Evolutionary conservation across 2,113 vertebrate species (phyloP).

Genomic region (Micronycteris hirsuta): DNA sequence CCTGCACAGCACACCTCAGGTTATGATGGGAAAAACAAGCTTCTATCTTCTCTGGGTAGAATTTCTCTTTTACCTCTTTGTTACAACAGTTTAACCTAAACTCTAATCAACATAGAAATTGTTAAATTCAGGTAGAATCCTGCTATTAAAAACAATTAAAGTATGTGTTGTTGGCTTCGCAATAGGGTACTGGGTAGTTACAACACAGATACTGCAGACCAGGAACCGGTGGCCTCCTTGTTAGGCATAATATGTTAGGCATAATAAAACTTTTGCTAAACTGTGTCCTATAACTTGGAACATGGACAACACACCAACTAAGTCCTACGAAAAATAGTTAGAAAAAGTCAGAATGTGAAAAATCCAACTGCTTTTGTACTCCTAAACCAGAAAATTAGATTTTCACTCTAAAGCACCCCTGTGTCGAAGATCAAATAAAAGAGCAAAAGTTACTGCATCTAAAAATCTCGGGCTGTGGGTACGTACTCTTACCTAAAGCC

Average conservation of each 20-base stretch:
- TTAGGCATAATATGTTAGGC: not conserved
- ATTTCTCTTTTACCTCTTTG: slow-evolving; percentile 2
- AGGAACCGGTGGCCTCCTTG: not conserved
- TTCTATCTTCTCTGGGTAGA: not conserved
- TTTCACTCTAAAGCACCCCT: not conserved
- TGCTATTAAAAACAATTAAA: slow-evolving; percentile 10
- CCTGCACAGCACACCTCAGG: not conserved
- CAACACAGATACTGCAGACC: not conserved
- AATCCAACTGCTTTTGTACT: not conserved
- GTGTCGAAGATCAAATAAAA: slow-evolving; percentile 15
- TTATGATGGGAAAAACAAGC: not conserved
- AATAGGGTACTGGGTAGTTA: not conserved
- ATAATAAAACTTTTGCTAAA: not conserved
- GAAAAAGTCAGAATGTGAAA: not conserved
- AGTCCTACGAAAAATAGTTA: not conserved
- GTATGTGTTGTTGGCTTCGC: not conserved
- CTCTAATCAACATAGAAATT: not conserved
- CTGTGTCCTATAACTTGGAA: not conserved
- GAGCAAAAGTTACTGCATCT: not conserved
- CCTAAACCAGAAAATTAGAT: not conserved
- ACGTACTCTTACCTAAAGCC: not conserved
- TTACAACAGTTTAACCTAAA: not conserved
- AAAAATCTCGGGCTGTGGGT: not conserved
- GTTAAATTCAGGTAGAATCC: not conserved
- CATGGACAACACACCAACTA: not conserved